Base-by-base conservation (phyloP, 37 sponge, comb jelly and placozoan genomes). In the Theonella swinhoei region DNA sequence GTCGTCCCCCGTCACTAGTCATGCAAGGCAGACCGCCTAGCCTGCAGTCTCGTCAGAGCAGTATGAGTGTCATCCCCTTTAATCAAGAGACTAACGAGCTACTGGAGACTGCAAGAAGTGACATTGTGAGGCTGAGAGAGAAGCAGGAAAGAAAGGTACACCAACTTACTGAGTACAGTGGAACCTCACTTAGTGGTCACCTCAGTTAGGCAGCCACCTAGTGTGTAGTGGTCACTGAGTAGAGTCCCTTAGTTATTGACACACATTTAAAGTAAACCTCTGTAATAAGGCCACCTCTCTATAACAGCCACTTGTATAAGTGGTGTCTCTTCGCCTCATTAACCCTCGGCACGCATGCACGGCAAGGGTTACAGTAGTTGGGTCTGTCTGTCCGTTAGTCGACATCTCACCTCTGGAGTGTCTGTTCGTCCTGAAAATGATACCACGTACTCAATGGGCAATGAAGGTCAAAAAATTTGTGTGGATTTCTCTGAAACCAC, bases 1-100 rank as follows among this genome's bases (percentile, higher is more conserved):
- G 94, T 60, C 75, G 92, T 31, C 76, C 88, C 29, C 85, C 90
- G 33, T 84, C 85, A 33, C 37, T 76, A 23, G 42, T 90, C 2
- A 23, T 75, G 22, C 67, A 43, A 8, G 40, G 25, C 28, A 40
- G 66, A 20, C 26, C n/a, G 67, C 42, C 43, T 28, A n/a, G 34
- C 3, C 42, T 28, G 19, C 69, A 42, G 22, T 58, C 0, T 1
- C 64, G 41, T 38, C 69, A 14, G 25, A 64, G 59, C 35, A 28
- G 61, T 3, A 22, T 75, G n/a, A 58, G 64, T 7, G 47, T 62
- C 1, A 62, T 77, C 0, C 68, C 82, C 35, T 32, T 82, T 33
- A 70, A 78, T 14, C 70, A 78, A 42, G 72, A 83, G 31, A 83
- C 80, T 20, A 87, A 86, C 7, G 87, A 89, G n/a, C 75, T 93